These are phyloP conservation scores for Scalopus aquaticus DNA, from an alignment of 2,113 vertebrate species.

Conservation along the genomic window DNA sequence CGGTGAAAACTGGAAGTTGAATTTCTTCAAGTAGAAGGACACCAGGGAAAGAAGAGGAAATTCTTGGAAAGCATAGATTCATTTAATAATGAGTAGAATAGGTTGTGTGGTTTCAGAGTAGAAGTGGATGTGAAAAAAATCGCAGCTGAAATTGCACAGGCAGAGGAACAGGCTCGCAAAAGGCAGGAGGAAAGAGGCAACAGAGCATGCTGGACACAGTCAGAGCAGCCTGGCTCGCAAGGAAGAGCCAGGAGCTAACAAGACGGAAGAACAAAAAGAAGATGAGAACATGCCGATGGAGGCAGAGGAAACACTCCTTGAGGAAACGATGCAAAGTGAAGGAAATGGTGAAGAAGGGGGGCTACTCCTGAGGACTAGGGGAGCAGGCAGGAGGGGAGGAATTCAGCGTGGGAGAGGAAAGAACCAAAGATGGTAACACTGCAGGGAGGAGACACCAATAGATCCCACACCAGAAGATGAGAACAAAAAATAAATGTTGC, in stretches of 20 bases:
- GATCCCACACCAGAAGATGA: constrained; percentile 87
- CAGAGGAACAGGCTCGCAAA: constrained; percentile 92
- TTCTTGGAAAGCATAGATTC: constrained; percentile 93
- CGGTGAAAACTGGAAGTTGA: constrained; percentile 96
- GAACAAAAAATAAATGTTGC: constrained; percentile 84
- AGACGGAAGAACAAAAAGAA: constrained; percentile 88
- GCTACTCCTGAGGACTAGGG: constrained; percentile 89
- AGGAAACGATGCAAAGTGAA: constrained; percentile 87
- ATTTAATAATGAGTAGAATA: constrained; percentile 93
- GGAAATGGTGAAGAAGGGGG: constrained; percentile 88
- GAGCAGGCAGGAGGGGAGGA: constrained; percentile 88
- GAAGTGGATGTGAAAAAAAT: constrained; percentile 73
- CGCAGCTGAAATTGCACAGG: constrained; percentile 92
- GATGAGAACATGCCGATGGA: constrained; percentile 91
- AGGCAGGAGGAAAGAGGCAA: constrained; percentile 92
- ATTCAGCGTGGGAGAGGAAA: constrained; percentile 90
- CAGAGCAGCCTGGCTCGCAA: constrained; percentile 83
- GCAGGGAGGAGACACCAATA: constrained; percentile 87
- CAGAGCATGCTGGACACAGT: constrained; percentile 91
- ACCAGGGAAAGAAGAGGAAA: constrained; percentile 93
- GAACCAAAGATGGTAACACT: constrained; percentile 91
- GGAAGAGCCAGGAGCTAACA: constrained; percentile 86
- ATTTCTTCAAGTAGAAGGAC: constrained; percentile 94
- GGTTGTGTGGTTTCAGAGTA: constrained; percentile 83
- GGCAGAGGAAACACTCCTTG: constrained; percentile 89